Conservation (phyloP, 2,888 invertebrate genomes). For the Thymelicus lineola region DNA sequence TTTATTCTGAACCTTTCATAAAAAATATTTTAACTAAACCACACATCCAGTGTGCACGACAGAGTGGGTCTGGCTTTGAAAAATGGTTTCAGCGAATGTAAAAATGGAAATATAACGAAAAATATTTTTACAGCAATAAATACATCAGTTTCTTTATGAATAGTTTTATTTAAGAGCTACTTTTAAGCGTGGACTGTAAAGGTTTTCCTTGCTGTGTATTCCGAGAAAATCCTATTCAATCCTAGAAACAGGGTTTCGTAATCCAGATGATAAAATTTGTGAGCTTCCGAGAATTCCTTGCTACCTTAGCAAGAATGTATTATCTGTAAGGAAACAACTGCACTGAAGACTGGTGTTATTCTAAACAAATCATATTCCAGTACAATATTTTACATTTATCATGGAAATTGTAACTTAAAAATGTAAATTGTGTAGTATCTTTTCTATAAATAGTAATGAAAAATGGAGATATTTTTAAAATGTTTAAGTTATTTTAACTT, state of each 20-base stretch:
- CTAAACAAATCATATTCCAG: too few species aligned
- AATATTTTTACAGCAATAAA: slow-evolving; percentile 5
- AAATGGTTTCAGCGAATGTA: slow-evolving; percentile 1
- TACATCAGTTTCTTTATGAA: neutral
- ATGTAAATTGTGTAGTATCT: too few species aligned
- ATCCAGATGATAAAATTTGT: neutral
- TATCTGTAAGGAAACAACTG: too few species aligned
- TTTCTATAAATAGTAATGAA: too few species aligned
- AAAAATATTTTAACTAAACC: slow-evolving; percentile 6
- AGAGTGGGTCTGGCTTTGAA: neutral
- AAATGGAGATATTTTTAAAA: too few species aligned
- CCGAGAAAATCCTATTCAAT: neutral
- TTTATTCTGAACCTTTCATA: neutral
- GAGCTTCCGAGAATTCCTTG: neutral
- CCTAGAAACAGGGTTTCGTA: neutral
- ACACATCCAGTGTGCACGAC: neutral
- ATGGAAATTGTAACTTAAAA: too few species aligned
- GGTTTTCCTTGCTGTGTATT: neutral
- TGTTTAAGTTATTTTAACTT: too few species aligned
- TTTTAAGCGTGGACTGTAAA: neutral
- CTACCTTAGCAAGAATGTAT: too few species aligned
- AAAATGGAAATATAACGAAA: neutral
- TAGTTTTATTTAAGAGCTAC: slow-evolving; percentile 1
- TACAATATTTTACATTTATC: too few species aligned
- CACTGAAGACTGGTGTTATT: too few species aligned